phyloP scores from a whole-genome alignment of 2,888 invertebrate genomes.

The Philereme transversata region DNA sequence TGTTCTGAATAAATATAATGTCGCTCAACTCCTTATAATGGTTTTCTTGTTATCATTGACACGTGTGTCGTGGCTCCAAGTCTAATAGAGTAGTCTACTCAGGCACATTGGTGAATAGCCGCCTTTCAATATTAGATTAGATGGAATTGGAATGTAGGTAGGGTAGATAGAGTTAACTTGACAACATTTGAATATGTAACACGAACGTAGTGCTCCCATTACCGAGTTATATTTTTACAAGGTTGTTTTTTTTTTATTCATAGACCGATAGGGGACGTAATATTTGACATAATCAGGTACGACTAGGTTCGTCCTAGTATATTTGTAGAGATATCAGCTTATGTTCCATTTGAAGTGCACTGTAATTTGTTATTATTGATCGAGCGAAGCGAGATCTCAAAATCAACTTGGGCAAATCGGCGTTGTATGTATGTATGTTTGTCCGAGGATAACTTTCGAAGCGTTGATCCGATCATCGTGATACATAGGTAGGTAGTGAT shows the following conservation, averaged over 20 bases:
- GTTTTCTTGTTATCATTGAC: constrained; percentile 58
- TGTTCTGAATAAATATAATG: constrained; percentile 66
- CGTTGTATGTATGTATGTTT: too few species aligned
- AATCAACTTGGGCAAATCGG: too few species aligned
- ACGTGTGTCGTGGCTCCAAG: constrained; percentile 47
- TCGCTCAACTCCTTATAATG: constrained; percentile 51
- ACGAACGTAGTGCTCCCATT: background rate
- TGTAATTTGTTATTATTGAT: background rate
- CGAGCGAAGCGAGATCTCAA: too few species aligned
- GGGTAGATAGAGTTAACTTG: constrained; percentile 7
- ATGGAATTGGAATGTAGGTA: constrained; percentile 28
- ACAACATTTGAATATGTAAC: background rate
- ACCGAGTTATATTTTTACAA: background rate
- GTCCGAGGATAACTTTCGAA: too few species aligned
- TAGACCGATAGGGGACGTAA: background rate
- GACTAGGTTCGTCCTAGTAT: too few species aligned
- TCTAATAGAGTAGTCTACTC: constrained; percentile 29
- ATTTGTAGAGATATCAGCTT: background rate
- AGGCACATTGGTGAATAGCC: constrained; percentile 29
- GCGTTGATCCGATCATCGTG: too few species aligned
- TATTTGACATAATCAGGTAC: background rate
- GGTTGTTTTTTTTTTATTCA: too few species aligned
- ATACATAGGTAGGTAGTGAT: too few species aligned
- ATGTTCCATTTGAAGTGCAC: background rate
- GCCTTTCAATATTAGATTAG: constrained; percentile 29